phyloP scores from a whole-genome alignment of 2,797 vertebrate species.

The Echiichthys vipera region DNA sequence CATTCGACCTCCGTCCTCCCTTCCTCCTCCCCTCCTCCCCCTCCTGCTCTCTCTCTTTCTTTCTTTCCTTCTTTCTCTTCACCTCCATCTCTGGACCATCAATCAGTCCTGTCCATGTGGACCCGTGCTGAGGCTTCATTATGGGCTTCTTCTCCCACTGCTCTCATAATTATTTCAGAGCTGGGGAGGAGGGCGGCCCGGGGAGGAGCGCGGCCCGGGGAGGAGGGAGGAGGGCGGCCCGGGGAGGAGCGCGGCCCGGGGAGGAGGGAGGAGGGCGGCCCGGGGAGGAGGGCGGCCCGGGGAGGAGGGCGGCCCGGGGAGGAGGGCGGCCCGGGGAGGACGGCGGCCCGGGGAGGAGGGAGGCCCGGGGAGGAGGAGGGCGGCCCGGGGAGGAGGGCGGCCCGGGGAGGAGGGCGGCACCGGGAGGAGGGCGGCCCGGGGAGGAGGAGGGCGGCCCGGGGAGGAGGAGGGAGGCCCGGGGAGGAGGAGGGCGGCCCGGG shows the following conservation, averaged over 20 bases:
- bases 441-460: slow-evolving; percentile 48
- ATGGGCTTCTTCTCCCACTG: slow-evolving; percentile 20
- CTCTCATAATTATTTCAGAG: slow-evolving; percentile 83
- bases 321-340: slow-evolving; percentile 49
- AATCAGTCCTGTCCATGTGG: slow-evolving; percentile 50
- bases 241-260: slow-evolving; percentile 47
- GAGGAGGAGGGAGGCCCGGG: too few species aligned
- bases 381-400: slow-evolving; percentile 45
- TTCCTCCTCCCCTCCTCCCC: slow-evolving; percentile 26
- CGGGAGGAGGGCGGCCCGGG: slow-evolving; percentile 51
- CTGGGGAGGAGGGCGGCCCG: slow-evolving; percentile 50
- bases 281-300: slow-evolving; percentile 49
- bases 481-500: slow-evolving; percentile 52
- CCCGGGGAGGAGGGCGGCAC: slow-evolving; percentile 51
- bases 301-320: slow-evolving; percentile 54
- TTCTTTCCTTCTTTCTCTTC: not conserved
- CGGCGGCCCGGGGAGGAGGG: slow-evolving; percentile 45
- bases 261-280: slow-evolving; percentile 46
- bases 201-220: slow-evolving; percentile 48
- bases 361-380: slow-evolving; percentile 49
- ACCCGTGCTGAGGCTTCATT: slow-evolving; percentile 69
- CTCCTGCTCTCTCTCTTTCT: not conserved
- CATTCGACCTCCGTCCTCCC: too few species aligned
- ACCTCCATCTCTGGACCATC: slow-evolving; percentile 50
- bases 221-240: slow-evolving; percentile 50